Conservation (phyloP, 2,888 invertebrate genomes). For the Onchidella celtica region DNA sequence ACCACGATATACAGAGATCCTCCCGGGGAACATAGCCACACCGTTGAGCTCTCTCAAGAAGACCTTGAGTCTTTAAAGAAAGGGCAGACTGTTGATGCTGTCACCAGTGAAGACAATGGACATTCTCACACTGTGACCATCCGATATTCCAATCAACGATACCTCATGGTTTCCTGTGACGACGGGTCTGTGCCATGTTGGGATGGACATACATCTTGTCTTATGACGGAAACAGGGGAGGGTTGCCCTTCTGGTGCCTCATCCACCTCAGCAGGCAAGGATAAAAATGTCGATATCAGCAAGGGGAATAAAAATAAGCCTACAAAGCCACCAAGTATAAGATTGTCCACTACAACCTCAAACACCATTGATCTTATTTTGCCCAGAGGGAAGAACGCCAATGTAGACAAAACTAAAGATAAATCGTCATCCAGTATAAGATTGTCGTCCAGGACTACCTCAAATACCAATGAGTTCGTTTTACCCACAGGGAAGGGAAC, state of each 20-base stretch:
- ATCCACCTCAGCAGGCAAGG: too few relatives aligned
- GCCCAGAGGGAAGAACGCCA: too few relatives aligned
- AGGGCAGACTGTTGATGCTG: slow-evolving; percentile 51
- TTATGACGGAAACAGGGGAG: neutral
- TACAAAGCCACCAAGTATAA: too few relatives aligned
- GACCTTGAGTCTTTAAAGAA: slow-evolving; percentile 37
- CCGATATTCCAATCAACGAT: slow-evolving; percentile 31
- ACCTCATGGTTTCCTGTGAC: slow-evolving; percentile 55
- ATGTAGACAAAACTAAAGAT: too few relatives aligned
- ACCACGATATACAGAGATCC: slow-evolving; percentile 53
- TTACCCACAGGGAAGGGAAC: too few relatives aligned
- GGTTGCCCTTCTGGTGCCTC: neutral
- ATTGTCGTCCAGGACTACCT: too few relatives aligned
- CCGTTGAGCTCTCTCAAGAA: slow-evolving; percentile 56
- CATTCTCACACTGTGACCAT: slow-evolving; percentile 61
- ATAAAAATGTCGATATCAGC: too few relatives aligned
- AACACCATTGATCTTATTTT: too few relatives aligned
- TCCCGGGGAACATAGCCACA: slow-evolving; percentile 60
- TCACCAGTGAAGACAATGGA: slow-evolving; percentile 56
- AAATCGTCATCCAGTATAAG: too few relatives aligned
- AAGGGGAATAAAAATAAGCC: too few relatives aligned
- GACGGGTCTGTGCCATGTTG: slow-evolving; percentile 50
- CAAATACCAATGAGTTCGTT: too few relatives aligned
- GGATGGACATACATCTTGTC: slow-evolving; percentile 55
- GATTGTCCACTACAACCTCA: too few relatives aligned